These are phyloP conservation scores for Formica aserva DNA, from an alignment of 2,888 invertebrate species.

Conservation along the genomic window DNA sequence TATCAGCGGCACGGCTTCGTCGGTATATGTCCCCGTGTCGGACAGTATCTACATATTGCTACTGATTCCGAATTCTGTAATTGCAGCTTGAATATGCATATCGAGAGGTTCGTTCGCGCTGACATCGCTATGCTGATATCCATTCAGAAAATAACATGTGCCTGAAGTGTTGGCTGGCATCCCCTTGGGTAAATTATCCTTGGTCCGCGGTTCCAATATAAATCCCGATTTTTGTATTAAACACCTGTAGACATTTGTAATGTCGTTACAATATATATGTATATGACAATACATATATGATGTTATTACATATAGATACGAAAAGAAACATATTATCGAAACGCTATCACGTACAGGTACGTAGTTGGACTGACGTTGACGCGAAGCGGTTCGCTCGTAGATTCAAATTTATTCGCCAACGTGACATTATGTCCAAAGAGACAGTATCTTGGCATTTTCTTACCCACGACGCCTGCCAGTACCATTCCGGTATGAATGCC, in stretches of 20 bases:
- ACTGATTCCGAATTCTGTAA: slow-evolving; percentile 89
- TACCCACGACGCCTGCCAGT: slow-evolving; percentile 97
- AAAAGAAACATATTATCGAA: slow-evolving; percentile 1
- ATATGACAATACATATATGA: not conserved
- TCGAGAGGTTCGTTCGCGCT: slow-evolving; percentile 88
- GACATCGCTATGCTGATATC: slow-evolving; percentile 91
- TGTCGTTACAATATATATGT: not conserved
- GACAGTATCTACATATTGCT: slow-evolving; percentile 83
- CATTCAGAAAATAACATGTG: slow-evolving; percentile 94
- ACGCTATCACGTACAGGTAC: slow-evolving; percentile 90
- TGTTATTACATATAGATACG: not conserved
- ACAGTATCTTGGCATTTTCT: slow-evolving; percentile 97
- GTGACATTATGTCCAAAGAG: slow-evolving; percentile 98
- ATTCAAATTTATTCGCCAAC: slow-evolving; percentile 98
- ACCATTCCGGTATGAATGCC: slow-evolving; percentile 98
- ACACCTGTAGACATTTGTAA: slow-evolving; percentile 87
- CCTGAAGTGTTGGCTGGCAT: slow-evolving; percentile 92
- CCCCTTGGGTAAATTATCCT: slow-evolving; percentile 93
- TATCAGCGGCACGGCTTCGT: slow-evolving; percentile 59
- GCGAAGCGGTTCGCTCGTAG: slow-evolving; percentile 95
- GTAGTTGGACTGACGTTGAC: slow-evolving; percentile 98
- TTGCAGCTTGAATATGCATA: slow-evolving; percentile 90
- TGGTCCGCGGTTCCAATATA: slow-evolving; percentile 91
- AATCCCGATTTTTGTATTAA: slow-evolving; percentile 92
- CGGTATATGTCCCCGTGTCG: slow-evolving; percentile 32